Percentiles rank a stretch among this genome's conserved stretches.
phyloP scores from a whole-genome alignment of 92 coral and sea anemone species.

The Zoanthus sansibaricus region DNA sequence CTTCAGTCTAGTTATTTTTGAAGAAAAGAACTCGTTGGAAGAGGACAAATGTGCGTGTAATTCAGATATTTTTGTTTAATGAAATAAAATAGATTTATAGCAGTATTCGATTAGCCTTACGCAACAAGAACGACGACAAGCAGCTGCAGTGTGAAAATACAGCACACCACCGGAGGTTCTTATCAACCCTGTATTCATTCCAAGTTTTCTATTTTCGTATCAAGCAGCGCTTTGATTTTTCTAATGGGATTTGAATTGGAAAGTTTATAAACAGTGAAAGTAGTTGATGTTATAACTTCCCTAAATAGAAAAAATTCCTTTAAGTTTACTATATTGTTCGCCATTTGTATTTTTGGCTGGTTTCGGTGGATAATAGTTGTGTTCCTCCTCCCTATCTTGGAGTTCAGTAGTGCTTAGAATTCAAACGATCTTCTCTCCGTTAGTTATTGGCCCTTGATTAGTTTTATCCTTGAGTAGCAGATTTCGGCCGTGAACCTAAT shows the following conservation, averaged over 20 bases:
- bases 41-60: not conserved
- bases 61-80: not conserved
- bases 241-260: constrained; percentile 45
- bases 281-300: constrained; percentile 11
- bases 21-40: not conserved
- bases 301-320: constrained; percentile 9
- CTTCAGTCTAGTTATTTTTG: constrained; percentile 9
- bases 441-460: constrained; percentile 6
- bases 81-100: constrained; percentile 1
- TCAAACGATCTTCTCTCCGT: constrained; percentile 4
- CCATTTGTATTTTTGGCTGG: not conserved
- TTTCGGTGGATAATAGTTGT: constrained; percentile 6
- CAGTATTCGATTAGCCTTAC: not conserved
- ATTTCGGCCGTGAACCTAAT: constrained; percentile 34
- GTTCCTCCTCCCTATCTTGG: not conserved
- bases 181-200: constrained; percentile 28
- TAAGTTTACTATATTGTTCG: not conserved
- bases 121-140: not conserved
- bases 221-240: constrained; percentile 53
- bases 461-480: constrained; percentile 39
- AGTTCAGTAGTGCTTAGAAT: not conserved
- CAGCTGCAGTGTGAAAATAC: constrained; percentile 26
- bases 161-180: constrained; percentile 23
- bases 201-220: constrained; percentile 33
- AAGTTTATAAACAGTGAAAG: constrained; percentile 44